phyloP scores from a whole-genome alignment of 2,113 vertebrate species.

The Origma solitaria region DNA sequence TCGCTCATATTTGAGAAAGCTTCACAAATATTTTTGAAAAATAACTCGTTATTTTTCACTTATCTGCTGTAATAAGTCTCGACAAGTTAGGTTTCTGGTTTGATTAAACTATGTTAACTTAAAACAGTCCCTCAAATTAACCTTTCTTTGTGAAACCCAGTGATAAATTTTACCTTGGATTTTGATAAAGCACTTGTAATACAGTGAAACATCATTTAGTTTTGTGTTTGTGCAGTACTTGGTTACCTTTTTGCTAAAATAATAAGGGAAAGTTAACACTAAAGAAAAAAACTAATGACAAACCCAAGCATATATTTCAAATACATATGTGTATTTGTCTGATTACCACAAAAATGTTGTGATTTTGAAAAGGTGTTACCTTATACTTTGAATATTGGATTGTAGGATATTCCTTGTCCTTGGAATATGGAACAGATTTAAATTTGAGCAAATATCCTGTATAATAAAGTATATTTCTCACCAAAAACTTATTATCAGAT shows the following conservation, averaged over 20 bases:
- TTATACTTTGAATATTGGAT: not conserved
- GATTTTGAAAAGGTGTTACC: not conserved
- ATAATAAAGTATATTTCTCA: not conserved
- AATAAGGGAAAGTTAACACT: not conserved
- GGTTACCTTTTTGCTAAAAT: not conserved
- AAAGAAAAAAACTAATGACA: not conserved
- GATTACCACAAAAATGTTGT: not conserved
- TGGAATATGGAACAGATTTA: not conserved
- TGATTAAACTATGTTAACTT: not conserved
- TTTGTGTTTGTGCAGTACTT: not conserved
- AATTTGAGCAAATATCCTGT: not conserved
- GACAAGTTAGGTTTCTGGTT: not conserved
- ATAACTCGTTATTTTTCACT: not conserved
- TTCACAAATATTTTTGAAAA: not conserved
- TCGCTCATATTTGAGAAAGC: not conserved
- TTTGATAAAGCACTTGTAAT: not conserved
- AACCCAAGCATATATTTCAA: not conserved
- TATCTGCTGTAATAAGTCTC: not conserved
- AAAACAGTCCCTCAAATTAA: not conserved
- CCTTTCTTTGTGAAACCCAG: not conserved
- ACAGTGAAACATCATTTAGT: not conserved
- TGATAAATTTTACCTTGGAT: not conserved
- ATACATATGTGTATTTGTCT: not conserved
- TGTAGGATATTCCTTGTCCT: not conserved
- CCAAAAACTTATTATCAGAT: not conserved